Evolutionary conservation across 2,888 invertebrate species (phyloP).

Genomic region (Gastrophysa polygoni): DNA sequence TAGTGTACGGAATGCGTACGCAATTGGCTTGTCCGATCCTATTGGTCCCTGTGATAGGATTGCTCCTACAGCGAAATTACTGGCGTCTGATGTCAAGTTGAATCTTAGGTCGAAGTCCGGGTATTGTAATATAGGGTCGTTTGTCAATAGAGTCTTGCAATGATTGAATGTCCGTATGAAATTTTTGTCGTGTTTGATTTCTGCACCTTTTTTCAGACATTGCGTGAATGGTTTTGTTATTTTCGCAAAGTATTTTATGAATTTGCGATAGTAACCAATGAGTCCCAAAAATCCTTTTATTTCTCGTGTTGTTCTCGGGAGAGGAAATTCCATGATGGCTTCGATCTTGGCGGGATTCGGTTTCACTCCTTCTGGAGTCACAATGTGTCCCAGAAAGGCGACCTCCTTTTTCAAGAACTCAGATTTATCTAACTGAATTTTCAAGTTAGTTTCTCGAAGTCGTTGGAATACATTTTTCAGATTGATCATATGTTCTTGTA

Average conservation of each 20-base stretch:
- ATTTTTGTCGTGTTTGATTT: constrained; percentile 21
- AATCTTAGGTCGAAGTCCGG: no score
- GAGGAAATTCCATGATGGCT: constrained; percentile 31
- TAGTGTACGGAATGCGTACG: constrained; percentile 44
- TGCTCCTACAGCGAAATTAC: constrained; percentile 42
- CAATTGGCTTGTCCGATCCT: constrained; percentile 45
- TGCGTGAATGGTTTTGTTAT: constrained; percentile 32
- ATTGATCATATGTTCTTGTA: constrained; percentile 17
- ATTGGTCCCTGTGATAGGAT: constrained; percentile 46
- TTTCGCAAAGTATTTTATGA: constrained; percentile 32
- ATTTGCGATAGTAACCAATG: constrained; percentile 34
- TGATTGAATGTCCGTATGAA: constrained; percentile 1
- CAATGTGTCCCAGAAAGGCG: constrained; percentile 27
- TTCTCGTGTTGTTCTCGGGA: constrained; percentile 34
- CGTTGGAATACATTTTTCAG: background rate
- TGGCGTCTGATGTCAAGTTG: constrained; percentile 45
- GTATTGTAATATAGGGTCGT: constrained; percentile 28
- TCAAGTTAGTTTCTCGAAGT: constrained; percentile 21
- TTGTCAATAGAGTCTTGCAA: constrained; percentile 18
- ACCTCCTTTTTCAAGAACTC: constrained; percentile 28
- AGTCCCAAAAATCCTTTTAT: constrained; percentile 36
- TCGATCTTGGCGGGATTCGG: constrained; percentile 34
- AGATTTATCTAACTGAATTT: constrained; percentile 30
- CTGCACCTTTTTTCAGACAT: constrained; percentile 29
- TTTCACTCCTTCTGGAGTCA: constrained; percentile 26